A percentile compares a stretch with the other conserved stretches of the same genome.
Evolutionary conservation across 2,888 invertebrate genomes (phyloP).

Genomic region (Acholoe squamosa): DNA sequence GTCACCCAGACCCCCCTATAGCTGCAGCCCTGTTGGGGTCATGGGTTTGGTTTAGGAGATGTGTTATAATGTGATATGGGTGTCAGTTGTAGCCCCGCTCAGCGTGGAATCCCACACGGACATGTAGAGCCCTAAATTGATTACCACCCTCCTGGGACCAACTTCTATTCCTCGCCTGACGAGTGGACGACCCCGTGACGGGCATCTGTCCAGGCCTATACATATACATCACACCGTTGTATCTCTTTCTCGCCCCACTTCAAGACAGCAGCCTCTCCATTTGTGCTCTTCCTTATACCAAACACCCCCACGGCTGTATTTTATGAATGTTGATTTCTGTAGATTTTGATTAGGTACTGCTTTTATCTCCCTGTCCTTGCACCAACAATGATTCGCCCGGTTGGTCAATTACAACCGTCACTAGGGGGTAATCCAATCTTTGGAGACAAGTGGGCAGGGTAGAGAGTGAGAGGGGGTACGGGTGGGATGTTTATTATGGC

Average conservation of each 20-base stretch:
- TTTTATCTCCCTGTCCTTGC: background rate
- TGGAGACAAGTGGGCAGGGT: background rate
- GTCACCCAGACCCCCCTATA: background rate
- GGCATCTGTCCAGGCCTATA: background rate
- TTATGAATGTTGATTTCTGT: background rate
- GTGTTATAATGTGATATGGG: background rate
- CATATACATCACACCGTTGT: background rate
- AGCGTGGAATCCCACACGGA: background rate
- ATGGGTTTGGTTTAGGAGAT: background rate
- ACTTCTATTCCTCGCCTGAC: background rate
- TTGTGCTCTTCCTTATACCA: background rate
- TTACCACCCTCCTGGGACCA: background rate
- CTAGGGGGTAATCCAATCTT: constrained; percentile 18
- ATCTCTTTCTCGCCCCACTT: too few species aligned
- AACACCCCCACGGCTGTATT: background rate
- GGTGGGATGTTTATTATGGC: background rate
- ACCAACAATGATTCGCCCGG: background rate
- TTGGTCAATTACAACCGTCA: background rate
- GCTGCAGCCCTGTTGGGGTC: background rate
- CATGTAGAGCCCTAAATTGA: background rate
- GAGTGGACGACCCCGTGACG: background rate
- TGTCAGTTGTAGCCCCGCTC: background rate
- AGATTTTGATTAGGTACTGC: background rate
- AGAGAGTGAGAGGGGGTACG: background rate
- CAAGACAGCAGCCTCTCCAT: too few species aligned